Base-by-base conservation (phyloP, 2,888 invertebrate genomes). In the Eilema sororculum region DNA sequence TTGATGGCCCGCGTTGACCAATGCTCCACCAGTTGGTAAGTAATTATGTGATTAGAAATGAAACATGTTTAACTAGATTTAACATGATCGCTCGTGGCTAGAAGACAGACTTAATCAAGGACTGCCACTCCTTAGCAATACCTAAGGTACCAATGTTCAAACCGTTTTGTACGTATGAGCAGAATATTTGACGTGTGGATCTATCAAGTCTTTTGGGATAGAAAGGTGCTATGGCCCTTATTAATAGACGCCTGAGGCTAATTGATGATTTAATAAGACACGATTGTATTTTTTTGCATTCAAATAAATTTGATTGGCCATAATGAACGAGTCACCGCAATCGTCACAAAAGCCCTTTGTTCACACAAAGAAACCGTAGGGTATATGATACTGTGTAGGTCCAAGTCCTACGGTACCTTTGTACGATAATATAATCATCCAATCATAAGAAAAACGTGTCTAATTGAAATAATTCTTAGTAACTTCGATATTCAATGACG, bases 401-500 rank as follows among this genome's bases (percentile, higher is more conserved):
- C 41, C 13, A 20, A 30, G n/a, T n/a, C 28, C 9, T 30, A 60
- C n/a, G 2, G 52, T 52, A 5, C 52, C 52, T 52, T n/a, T 52
- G 52, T 52, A 62, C 24, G 25, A 25, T 62, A 24, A 41, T 62
- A 56, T 30, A 66, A 25, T 58, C 61, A 52, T 65, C 33, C 22
- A 65, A 61, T 65, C 24, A 65, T 25, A 69, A 33, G 65, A 69
- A 69, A 68, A 69, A 65, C 69, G 65, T 69, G 65, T 52, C 52
- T 69, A 65, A 71, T 64, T 60, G 28, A 28, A 67, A 73, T 52
- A 67, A 70, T 76, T 74, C 65, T 68, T 33, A 69, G 63, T 71
- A 73, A 67, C 74, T 72, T 62, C 67, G 67, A 60, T 69, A 75
- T 76, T 73, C 68, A 69, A 75, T 80, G 80, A 78, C 77, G 79